Evolutionary conservation across 2,888 invertebrate species (phyloP), one percentile per base, ranked within the genome.

Genomic region (Oeneis ivallda): DNA sequence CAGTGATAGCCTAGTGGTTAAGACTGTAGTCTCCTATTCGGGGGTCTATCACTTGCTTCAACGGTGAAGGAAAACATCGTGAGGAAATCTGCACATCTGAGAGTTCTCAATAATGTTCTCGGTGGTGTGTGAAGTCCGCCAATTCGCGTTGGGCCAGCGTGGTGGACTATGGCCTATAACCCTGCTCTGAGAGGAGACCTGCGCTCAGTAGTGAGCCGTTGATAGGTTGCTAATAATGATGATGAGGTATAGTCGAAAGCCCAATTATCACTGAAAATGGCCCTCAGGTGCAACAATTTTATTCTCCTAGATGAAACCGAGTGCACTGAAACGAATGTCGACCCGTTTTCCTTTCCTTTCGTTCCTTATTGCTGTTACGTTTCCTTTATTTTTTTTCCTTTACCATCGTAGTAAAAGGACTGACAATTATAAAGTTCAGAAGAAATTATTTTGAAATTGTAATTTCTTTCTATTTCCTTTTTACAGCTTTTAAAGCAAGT

Each of bases 311-410:
- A 57, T 15, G 59, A 37, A 65, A 49, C 59, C 60, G 43, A 26
- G 26, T 5, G 26, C 26, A 54, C 60, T 62, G 60, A 45, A 59
- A 62, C 63, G 56, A 53, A 49, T 49, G 62, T 59, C 62, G 66
- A 68, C 62, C 59, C 62, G 37, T 50, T 63, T 34, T n/a, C 53
- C 58, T 53, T 59, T 59, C 34, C 59, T 66, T 59, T 58, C 41
- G 54, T 66, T 60, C 63, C 56, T 63, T 57, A 62, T 34, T 34
- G 52, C 56, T 43, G 34, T 60, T 39, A 41, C 50, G 43, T 62
- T 59, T 62, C 47, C 62, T 65, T 67, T 64, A 52, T 56, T 67
- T 62, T 67, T 15, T 52, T 39, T 50, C 37, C 41, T 50, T 34
- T 11, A 41, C 13, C 19, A 32, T 59, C 15, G 19, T 13, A 19